These are phyloP conservation scores for Hemiprocne comata DNA, from an alignment of 2,113 vertebrate species.

Conservation along the genomic window DNA sequence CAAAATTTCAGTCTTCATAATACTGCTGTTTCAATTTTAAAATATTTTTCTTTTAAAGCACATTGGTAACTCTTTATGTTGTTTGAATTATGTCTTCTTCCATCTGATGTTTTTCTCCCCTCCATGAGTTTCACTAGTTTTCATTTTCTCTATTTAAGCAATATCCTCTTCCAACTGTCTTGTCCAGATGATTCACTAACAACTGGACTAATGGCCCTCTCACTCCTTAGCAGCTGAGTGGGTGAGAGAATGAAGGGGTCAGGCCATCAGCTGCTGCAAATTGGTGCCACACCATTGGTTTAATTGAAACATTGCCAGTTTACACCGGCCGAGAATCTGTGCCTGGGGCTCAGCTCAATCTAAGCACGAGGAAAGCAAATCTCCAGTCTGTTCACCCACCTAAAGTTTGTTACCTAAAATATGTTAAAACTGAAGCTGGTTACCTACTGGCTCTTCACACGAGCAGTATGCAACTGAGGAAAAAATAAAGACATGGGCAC, in stretches of 20 bases:
- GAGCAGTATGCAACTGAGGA: neutral
- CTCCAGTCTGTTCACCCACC: conserved; percentile 9
- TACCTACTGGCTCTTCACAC: neutral
- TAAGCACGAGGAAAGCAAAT: neutral
- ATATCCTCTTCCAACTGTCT: conserved; percentile 55
- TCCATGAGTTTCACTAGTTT: conserved; percentile 11
- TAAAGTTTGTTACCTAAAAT: neutral
- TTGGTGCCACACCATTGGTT: conserved; percentile 37
- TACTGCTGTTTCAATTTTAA: neutral
- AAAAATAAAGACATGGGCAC: neutral
- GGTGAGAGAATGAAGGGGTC: conserved; percentile 27
- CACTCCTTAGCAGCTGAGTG: conserved; percentile 59
- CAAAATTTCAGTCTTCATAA: neutral
- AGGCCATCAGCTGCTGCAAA: conserved; percentile 56
- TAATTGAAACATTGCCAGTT: conserved; percentile 46
- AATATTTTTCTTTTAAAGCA: neutral
- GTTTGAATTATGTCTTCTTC: neutral
- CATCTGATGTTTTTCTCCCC: neutral
- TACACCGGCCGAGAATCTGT: neutral
- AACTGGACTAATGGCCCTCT: conserved; percentile 69
- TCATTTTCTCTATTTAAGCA: neutral
- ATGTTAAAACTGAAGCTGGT: neutral
- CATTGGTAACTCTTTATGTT: neutral
- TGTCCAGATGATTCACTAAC: conserved; percentile 74
- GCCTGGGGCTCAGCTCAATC: neutral